Evolutionary conservation across 2,888 invertebrate genomes (phyloP).

Genomic region (Brenthis daphne): DNA sequence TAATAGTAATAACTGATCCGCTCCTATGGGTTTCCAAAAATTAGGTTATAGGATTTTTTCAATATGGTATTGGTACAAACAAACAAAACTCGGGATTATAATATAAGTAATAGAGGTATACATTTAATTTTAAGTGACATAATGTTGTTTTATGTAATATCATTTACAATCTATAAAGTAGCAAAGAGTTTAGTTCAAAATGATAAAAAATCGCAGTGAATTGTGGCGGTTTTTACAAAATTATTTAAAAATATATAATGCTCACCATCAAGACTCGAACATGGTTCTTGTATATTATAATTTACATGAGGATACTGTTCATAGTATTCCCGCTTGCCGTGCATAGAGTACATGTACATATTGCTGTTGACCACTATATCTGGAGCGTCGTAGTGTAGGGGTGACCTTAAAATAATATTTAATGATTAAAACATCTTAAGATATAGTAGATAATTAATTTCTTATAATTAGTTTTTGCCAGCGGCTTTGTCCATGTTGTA

Average conservation of each 20-base stretch:
- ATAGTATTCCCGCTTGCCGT: conserved; percentile 69
- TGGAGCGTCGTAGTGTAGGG: conserved; percentile 70
- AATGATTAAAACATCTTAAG: not conserved
- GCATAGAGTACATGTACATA: conserved; percentile 73
- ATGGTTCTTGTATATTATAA: conserved; percentile 65
- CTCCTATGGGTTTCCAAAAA: no score
- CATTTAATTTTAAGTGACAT: not conserved
- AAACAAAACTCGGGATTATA: not conserved
- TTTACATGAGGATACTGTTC: conserved; percentile 62
- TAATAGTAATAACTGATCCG: no score
- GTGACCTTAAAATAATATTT: conserved; percentile 58
- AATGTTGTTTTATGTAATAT: not conserved
- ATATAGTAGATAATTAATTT: no score
- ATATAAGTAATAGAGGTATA: not conserved
- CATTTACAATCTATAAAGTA: no score
- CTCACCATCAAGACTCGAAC: conserved; percentile 52
- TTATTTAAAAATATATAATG: not conserved
- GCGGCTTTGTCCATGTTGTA: no score
- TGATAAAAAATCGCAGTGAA: no score
- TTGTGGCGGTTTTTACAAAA: not conserved
- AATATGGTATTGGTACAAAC: no score
- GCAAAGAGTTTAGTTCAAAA: no score
- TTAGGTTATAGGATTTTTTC: no score
- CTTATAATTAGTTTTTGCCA: no score
- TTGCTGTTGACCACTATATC: conserved; percentile 70